Conservation (phyloP, 2,797 vertebrate species). For the Bradypus variegatus region DNA sequence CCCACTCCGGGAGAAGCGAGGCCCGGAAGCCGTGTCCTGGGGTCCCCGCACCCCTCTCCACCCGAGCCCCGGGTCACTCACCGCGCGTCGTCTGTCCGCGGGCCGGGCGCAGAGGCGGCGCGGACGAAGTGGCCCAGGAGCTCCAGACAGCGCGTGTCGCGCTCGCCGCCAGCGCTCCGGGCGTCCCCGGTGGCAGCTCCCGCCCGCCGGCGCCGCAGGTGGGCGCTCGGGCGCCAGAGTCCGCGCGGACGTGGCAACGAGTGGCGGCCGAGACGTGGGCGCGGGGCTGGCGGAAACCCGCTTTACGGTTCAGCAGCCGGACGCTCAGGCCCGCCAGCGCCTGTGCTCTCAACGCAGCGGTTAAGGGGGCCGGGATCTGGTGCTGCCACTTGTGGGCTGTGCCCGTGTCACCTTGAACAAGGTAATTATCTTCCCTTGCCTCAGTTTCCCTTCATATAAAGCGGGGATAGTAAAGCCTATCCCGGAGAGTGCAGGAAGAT, state of each 20-base stretch:
- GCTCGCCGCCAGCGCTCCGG: not conserved
- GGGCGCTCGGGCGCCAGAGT: not conserved
- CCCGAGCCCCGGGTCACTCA: not conserved
- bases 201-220: not conserved
- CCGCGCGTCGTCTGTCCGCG: not conserved
- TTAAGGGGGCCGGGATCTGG: accelerated
- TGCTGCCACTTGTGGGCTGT: accelerated
- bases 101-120: no score
- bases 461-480: not conserved
- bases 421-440: not conserved
- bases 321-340: accelerated
- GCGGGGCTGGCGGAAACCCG: not conserved
- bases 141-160: not conserved
- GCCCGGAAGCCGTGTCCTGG: not conserved
- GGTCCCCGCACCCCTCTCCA: no score
- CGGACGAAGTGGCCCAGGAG: accelerated
- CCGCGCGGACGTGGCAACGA: not conserved
- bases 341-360: not conserved
- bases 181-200: accelerated
- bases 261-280: no score
- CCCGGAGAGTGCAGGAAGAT: not conserved
- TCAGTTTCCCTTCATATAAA: accelerated
- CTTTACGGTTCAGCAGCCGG: accelerated
- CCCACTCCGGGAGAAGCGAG: no score
- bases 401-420: not conserved